A percentile compares a stretch with the other conserved stretches of the same genome.
These are phyloP conservation scores for Anser cygnoides DNA, from an alignment of 2,113 vertebrate genomes.

Conservation along the genomic window DNA sequence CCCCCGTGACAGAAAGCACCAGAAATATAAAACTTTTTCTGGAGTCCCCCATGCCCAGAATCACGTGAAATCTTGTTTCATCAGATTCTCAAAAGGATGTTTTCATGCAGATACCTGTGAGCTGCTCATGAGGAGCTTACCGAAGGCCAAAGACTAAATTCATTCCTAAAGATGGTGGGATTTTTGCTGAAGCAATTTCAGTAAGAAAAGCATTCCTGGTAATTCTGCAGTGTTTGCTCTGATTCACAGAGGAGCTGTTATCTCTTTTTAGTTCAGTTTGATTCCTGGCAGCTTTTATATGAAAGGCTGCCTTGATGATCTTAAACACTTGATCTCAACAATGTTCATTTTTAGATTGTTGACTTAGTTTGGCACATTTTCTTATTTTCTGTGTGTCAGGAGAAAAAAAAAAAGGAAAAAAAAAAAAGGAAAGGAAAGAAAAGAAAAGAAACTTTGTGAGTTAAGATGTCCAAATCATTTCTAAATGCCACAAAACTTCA, in stretches of 20 bases:
- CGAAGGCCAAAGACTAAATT: not conserved
- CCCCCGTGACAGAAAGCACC: not conserved
- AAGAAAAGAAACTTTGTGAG: not conserved
- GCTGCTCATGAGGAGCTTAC: not conserved
- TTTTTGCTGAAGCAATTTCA: not conserved
- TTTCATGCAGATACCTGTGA: not conserved
- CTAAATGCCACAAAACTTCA: not conserved
- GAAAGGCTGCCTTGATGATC: constrained; percentile 45
- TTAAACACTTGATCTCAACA: constrained; percentile 52
- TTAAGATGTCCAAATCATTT: not conserved
- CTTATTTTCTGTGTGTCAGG: not conserved
- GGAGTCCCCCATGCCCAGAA: not conserved
- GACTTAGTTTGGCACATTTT: constrained; percentile 32
- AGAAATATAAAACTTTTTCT: not conserved
- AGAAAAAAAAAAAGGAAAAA: not conserved
- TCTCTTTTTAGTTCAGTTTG: constrained; percentile 47
- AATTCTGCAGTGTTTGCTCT: constrained; percentile 40
- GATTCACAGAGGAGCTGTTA: constrained; percentile 56
- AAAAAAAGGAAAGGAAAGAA: not conserved
- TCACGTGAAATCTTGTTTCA: not conserved
- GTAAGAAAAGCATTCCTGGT: constrained; percentile 17
- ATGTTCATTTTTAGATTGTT: constrained; percentile 29
- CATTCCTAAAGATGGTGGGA: not conserved
- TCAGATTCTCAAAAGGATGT: not conserved
- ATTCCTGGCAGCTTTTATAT: constrained; percentile 46